These are phyloP conservation scores for Cryptosula pallasiana DNA, from an alignment of 2,888 invertebrate genomes.

Conservation along the genomic window DNA sequence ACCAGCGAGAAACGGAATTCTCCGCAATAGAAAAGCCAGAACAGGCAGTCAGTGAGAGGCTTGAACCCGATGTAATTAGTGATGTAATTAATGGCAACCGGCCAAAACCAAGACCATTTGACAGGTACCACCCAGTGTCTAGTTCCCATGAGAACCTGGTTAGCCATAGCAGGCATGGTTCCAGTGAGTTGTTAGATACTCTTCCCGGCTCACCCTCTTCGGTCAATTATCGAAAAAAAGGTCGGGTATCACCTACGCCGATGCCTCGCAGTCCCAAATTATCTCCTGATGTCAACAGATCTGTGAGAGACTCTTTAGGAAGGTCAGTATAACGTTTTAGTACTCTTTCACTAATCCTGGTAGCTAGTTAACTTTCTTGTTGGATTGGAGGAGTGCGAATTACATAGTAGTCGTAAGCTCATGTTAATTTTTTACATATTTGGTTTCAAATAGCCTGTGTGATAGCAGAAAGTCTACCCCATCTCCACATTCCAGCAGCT, in stretches of 20 bases:
- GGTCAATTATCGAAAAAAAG: not conserved
- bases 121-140: not conserved
- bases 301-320: not conserved
- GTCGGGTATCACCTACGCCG: not conserved
- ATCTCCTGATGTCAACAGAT: not conserved
- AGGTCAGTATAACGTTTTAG: not conserved
- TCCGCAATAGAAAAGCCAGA: not conserved
- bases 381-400: too few species aligned
- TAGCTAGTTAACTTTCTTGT: too few species aligned
- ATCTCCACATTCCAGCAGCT: not conserved
- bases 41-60: not conserved
- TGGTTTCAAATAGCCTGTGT: constrained; percentile 10
- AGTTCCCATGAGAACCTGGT: not conserved
- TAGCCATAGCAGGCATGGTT: not conserved
- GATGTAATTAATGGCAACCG: not conserved
- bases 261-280: not conserved
- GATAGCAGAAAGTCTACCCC: constrained; percentile 15
- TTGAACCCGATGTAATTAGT: not conserved
- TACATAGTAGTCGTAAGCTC: too few species aligned
- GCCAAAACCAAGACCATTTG: constrained; percentile 13
- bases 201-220: not conserved
- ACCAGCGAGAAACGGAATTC: constrained; percentile 5
- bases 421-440: too few species aligned
- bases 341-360: too few species aligned
- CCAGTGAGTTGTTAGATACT: not conserved